A percentile compares a stretch with the other conserved stretches of the same genome.
Conservation (phyloP, 2,797 vertebrate species). For the Acomys russatus region DNA sequence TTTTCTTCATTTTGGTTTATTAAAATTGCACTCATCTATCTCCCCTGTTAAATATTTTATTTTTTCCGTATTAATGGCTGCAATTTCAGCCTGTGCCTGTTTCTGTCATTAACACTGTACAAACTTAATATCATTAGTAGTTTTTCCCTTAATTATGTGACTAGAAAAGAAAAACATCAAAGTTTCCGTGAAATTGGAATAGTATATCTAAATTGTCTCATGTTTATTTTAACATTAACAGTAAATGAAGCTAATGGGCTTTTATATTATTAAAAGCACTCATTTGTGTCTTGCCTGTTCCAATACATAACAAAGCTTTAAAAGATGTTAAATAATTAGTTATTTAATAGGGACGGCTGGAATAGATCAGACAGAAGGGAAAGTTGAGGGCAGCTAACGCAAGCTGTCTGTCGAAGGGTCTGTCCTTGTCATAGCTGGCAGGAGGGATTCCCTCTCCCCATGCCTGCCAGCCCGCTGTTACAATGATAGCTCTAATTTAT, state of each 20-base stretch:
- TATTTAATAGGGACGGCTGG: constrained; percentile 90
- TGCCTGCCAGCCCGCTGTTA: constrained; percentile 75
- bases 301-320: constrained; percentile 90
- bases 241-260: constrained; percentile 94
- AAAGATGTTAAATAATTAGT: constrained; percentile 93
- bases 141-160: constrained; percentile 94
- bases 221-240: constrained; percentile 95
- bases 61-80: constrained; percentile 92
- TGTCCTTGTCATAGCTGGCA: constrained; percentile 50
- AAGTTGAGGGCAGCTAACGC: constrained; percentile 77
- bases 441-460: constrained; percentile 60
- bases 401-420: background rate
- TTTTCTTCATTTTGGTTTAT: constrained; percentile 93
- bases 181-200: constrained; percentile 94
- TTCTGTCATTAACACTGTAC: constrained; percentile 94
- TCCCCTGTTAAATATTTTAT: constrained; percentile 93
- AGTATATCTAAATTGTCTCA: constrained; percentile 93
- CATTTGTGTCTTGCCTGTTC: constrained; percentile 91
- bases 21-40: constrained; percentile 93
- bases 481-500: constrained; percentile 84
- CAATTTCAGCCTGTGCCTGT: constrained; percentile 91
- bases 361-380: constrained; percentile 88
- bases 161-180: constrained; percentile 93
- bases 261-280: constrained; percentile 93
- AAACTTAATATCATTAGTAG: constrained; percentile 94